These are phyloP conservation scores for Strongylocentrotus purpuratus DNA, from an alignment of 35 echinoderm and acorn worm genomes.

Conservation along the genomic window DNA sequence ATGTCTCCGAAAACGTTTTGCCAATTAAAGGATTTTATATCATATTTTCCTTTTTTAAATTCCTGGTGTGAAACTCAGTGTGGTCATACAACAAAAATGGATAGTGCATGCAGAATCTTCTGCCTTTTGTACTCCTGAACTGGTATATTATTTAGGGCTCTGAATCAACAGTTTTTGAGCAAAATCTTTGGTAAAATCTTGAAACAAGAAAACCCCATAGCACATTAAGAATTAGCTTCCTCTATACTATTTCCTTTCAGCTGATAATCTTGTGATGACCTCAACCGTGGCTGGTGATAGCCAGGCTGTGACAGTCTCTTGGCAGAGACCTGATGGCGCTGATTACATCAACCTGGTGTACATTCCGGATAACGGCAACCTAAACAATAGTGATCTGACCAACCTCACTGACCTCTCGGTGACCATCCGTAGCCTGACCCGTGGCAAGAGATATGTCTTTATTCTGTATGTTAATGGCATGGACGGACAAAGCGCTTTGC, in stretches of 20 bases:
- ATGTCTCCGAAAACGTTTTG: no score
- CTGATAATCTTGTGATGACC: slow-evolving; percentile 16
- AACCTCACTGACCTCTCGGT: not conserved
- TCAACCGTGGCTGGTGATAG: not conserved
- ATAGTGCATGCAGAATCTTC: no score
- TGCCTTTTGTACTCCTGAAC: no score
- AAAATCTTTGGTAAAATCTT: no score
- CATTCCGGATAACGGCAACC: slow-evolving; percentile 10
- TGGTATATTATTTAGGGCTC: no score
- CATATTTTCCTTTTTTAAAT: no score
- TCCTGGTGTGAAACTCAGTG: no score
- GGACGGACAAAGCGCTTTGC: not conserved
- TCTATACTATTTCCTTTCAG: not conserved
- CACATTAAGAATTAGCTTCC: no score
- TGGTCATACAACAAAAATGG: no score
- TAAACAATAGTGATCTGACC: not conserved
- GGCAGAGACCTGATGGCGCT: not conserved
- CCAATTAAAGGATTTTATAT: no score
- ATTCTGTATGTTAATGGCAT: not conserved
- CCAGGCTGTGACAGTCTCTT: not conserved
- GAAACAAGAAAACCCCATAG: no score
- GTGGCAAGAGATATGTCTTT: slow-evolving; percentile 32
- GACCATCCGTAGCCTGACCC: not conserved
- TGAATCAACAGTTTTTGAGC: no score
- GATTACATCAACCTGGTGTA: not conserved